Evolutionary conservation across 2,113 vertebrate species (phyloP), one percentile per base, ranked within the genome.

Genomic region (Sinocyclocheilus rhinocerous): DNA sequence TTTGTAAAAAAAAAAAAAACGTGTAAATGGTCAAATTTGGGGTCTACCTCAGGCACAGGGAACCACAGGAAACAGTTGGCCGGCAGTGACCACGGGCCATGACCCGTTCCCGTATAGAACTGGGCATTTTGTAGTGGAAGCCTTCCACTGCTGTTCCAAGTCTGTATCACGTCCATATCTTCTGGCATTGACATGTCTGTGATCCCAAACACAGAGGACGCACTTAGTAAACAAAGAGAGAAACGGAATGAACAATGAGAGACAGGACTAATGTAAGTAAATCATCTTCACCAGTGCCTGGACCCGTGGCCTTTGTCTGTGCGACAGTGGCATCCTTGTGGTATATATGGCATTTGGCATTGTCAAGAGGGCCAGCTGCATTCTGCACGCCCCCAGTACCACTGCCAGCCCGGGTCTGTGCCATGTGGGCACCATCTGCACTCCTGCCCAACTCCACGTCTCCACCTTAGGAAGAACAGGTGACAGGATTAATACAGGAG

Each of bases 371-470:
- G 63, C 75, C 88, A 88, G 90, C 84, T 91, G 91, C 84, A 83
- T 86, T 89, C 88, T 36, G 81, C 69, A 52, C 12, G 24, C 86
- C 24, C 42, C 18, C 84, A 15, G 70, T 83, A 50, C 80, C 33
- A 29, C 69, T 81, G 80, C 85, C 89, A 91, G 85, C 69, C 61
- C 55, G 72, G 79, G 65, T 75, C 57, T 76, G 65, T 77, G 84
- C 85, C 84, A 84, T 86, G 72, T 57, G 69, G 67, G 78, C 69
- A 86, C 90, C 89, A 88, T 88, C 84, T 88, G 88, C 79, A 72
- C 81, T 80, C 42, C 26, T 84, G 20, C 57, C 50, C 63, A 67
- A 83, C 52, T 84, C 81, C 57, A 65, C 48, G 42, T 75, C 76
- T 86, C 81, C 78, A 85, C 85, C 87, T 88, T 87, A 86, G 48